A percentile compares a stretch with the other conserved stretches of the same genome.
These are phyloP conservation scores for Cantharis rufa DNA, from an alignment of 2,888 invertebrate genomes.

Conservation along the genomic window DNA sequence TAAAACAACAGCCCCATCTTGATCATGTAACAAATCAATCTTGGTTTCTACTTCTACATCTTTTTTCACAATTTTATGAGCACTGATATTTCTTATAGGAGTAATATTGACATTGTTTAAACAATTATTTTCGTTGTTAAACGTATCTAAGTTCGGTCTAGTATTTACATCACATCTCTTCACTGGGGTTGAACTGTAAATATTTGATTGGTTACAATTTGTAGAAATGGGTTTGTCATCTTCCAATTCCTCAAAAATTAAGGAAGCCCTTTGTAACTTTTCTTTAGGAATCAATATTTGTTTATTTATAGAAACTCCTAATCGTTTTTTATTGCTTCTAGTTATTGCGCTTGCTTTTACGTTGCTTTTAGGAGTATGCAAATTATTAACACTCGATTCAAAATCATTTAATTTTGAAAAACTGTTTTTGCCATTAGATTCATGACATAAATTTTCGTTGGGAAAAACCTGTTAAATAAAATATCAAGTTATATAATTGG, in stretches of 20 bases:
- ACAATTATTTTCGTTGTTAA: neutral
- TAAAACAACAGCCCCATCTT: neutral
- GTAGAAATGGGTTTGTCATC: constrained; percentile 35
- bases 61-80: neutral
- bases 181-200: constrained; percentile 12
- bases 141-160: neutral
- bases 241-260: constrained; percentile 19
- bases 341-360: neutral
- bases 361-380: neutral
- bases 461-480: neutral
- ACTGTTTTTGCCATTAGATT: neutral
- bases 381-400: neutral
- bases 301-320: neutral
- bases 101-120: constrained; percentile 2
- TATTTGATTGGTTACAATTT: constrained; percentile 25
- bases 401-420: neutral
- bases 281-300: neutral
- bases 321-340: neutral
- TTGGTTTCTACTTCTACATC: neutral
- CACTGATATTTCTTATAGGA: neutral
- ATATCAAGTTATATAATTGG: neutral
- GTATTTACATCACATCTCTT: neutral
- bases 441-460: neutral
- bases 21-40: neutral
- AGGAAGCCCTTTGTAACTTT: neutral